Evolutionary conservation across 2,113 vertebrate genomes (phyloP).

Genomic region (Centrocercus urophasianus): DNA sequence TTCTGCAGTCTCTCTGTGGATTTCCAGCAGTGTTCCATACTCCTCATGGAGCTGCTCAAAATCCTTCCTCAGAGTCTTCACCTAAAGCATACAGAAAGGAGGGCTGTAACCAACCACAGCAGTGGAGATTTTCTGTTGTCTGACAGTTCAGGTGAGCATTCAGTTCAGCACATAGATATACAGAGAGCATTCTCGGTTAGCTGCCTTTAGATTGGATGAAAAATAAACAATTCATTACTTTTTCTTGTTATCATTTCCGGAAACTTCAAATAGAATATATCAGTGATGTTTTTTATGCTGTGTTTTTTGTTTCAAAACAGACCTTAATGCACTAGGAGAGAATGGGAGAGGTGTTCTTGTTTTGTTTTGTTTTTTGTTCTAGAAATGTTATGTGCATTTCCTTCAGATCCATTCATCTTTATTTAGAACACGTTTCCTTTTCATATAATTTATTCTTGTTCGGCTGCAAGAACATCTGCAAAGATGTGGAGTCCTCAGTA

Average conservation of each 20-base stretch:
- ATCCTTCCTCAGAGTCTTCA: slow-evolving; percentile 75
- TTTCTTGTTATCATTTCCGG: neutral
- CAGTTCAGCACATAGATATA: too few species aligned
- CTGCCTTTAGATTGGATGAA: neutral
- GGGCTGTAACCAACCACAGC: neutral
- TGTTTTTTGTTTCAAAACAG: neutral
- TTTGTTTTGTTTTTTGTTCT: neutral
- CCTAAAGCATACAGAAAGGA: slow-evolving; percentile 58
- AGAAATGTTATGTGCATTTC: neutral
- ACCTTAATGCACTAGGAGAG: neutral
- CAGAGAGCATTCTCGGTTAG: neutral
- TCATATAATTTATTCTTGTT: neutral
- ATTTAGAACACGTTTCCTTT: neutral
- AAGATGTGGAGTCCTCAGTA: neutral
- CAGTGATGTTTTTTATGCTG: neutral
- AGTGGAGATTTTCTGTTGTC: neutral
- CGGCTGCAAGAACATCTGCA: too few species aligned
- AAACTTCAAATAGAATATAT: neutral
- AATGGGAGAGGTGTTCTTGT: neutral
- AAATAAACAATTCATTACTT: neutral
- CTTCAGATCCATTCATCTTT: neutral
- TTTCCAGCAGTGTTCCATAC: slow-evolving; percentile 79
- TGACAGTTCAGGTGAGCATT: neutral
- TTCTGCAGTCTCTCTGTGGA: slow-evolving; percentile 69
- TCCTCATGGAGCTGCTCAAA: slow-evolving; percentile 80